A percentile compares a stretch with the other conserved stretches of the same genome.
These are phyloP conservation scores for Collichthys lucidus DNA, from an alignment of 2,113 vertebrate genomes.

Conservation along the genomic window DNA sequence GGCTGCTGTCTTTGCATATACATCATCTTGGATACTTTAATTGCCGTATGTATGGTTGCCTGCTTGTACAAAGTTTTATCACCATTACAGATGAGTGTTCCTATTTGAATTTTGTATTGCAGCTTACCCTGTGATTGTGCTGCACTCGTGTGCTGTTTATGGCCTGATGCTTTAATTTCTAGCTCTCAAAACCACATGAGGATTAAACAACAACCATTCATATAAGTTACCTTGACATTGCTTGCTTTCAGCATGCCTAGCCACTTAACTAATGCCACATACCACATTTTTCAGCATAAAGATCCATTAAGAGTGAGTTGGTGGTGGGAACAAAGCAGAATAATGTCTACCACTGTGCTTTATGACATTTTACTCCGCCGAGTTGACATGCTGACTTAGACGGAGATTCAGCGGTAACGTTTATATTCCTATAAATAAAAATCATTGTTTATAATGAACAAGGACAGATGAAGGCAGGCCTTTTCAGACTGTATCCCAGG, in stretches of 20 bases:
- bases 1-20: neutral
- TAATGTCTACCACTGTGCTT: conserved; percentile 4
- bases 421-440: conserved; percentile 11
- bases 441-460: neutral
- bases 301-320: conserved; percentile 21
- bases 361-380: neutral
- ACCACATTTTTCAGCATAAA: neutral
- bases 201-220: conserved; percentile 20
- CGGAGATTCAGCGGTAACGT: conserved; percentile 17
- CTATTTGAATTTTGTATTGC: neutral
- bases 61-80: neutral
- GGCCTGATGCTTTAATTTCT: conserved; percentile 24
- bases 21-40: neutral
- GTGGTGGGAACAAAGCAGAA: conserved; percentile 16
- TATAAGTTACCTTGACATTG: conserved; percentile 13
- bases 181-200: neutral
- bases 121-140: neutral
- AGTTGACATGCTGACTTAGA: neutral
- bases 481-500: conserved; percentile 1
- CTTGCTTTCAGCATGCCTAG: conserved; percentile 21
- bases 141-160: neutral
- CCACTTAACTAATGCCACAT: conserved; percentile 16
- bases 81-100: neutral
- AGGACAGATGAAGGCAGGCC: neutral
- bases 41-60: neutral